Base-by-base conservation (phyloP, 2,888 invertebrate species). In the Synanthedon vespiformis region DNA sequence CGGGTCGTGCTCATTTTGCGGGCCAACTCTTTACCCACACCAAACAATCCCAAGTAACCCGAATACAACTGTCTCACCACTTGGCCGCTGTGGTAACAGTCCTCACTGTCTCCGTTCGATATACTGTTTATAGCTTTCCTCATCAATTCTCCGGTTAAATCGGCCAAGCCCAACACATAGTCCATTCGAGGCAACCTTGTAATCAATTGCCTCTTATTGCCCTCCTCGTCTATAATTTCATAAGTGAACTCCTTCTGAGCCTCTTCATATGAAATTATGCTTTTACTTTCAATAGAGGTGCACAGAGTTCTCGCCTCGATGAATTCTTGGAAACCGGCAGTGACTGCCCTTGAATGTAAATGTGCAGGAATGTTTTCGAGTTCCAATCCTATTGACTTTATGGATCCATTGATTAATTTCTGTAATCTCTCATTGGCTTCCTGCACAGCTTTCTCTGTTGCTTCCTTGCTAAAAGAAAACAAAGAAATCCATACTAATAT, bases 131-230 rank as follows among this genome's bases (percentile, higher is more conserved):
- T 94, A 52, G 95, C 95, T 61, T 92, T 90, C 51, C 97, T 89
- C 97, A 97, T 97, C 48, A 97, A 74, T 75, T 97, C 97, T 0
- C 97, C 97, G 0, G 95, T 95, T 34, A 96, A 86, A 80, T 97
- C 97, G 0, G 93, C 93, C 40, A 97, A 76, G 0, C 97, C 97
- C 47, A 97, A 78, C 68, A 97, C 87, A 51, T 89, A 90, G 59
- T 91, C 90, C 14, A 70, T 68, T 3, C 88, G 86, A 13, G 89
- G 78, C 6, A 90, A 56, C 62, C 77, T 58, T 4, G 85, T 78
- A 1, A 65, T 62, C 2, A 86, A 59, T 47, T 55, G 64, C 48
- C 68, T 67, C 13, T 74, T 70, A 4, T 44, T 55, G 40, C 62
- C 61, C 11, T 63, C 64, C 8, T 68, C 64, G 16, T 59, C 62